Percentiles rank a stretch among this genome's conserved stretches.
phyloP scores from a whole-genome alignment of 2,888 invertebrate genomes.

The Drosophila colorata region DNA sequence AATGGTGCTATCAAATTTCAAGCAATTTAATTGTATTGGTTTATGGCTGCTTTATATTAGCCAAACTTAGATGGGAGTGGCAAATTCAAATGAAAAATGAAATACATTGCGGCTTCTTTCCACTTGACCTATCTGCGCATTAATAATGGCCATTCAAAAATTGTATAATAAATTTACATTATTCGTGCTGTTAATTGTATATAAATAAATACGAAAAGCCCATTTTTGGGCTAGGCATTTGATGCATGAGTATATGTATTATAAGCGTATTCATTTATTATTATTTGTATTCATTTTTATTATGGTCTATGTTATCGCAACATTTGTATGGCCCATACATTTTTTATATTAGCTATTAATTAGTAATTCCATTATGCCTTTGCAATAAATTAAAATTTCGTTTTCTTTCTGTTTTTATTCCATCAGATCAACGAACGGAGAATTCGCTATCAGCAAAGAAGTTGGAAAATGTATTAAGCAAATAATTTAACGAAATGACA shows the following conservation, averaged over 20 bases:
- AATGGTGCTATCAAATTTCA: constrained; percentile 60
- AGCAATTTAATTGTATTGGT: constrained; percentile 46
- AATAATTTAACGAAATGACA: constrained; percentile 18
- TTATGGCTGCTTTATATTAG: constrained; percentile 10
- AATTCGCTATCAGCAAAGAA: constrained; percentile 1
- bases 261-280: neutral
- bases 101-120: neutral
- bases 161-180: constrained; percentile 2
- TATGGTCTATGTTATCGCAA: neutral
- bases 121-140: constrained; percentile 21
- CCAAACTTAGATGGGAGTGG: neutral
- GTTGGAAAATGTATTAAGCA: constrained; percentile 46
- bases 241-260: neutral
- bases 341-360: neutral
- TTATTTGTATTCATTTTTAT: neutral
- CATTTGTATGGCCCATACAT: neutral
- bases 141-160: constrained; percentile 4
- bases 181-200: neutral
- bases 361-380: neutral
- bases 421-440: neutral
- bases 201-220: neutral
- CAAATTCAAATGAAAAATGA: constrained; percentile 12
- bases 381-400: too few species aligned
- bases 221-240: neutral
- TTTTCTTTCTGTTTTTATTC: neutral